These are phyloP conservation scores for Enteromius anoplus DNA, from an alignment of 2,797 vertebrate species.

Conservation along the genomic window DNA sequence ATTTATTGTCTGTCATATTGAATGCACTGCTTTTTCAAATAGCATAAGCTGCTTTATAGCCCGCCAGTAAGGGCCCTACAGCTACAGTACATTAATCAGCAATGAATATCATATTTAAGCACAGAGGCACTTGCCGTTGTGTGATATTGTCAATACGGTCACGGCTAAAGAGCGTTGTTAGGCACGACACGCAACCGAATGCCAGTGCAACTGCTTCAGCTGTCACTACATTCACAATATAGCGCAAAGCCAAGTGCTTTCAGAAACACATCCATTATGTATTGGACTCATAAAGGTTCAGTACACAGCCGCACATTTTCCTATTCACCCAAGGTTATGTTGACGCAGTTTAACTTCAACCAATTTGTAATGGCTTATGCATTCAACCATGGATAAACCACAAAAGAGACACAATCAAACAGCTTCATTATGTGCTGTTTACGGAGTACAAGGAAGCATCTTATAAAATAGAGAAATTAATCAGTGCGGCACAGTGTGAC, in stretches of 20 bases:
- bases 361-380: neutral
- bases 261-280: neutral
- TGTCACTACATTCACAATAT: neutral
- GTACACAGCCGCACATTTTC: neutral
- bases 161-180: neutral
- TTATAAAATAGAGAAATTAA: constrained; percentile 28
- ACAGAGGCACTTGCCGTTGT: neutral
- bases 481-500: constrained; percentile 30
- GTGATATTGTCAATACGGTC: neutral
- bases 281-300: neutral
- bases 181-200: neutral
- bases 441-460: neutral
- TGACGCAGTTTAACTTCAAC: neutral
- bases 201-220: neutral
- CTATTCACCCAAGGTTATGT: neutral
- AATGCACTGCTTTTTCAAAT: neutral
- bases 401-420: neutral
- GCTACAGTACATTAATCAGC: neutral
- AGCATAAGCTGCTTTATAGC: neutral
- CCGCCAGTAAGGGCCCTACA: neutral
- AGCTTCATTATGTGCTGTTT: constrained; percentile 23
- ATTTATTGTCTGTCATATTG: constrained; percentile 24
- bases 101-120: neutral
- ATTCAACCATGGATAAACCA: neutral
- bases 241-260: neutral